These are phyloP conservation scores for Capreolus pygargus DNA, from an alignment of 2,113 vertebrate genomes.

Conservation along the genomic window DNA sequence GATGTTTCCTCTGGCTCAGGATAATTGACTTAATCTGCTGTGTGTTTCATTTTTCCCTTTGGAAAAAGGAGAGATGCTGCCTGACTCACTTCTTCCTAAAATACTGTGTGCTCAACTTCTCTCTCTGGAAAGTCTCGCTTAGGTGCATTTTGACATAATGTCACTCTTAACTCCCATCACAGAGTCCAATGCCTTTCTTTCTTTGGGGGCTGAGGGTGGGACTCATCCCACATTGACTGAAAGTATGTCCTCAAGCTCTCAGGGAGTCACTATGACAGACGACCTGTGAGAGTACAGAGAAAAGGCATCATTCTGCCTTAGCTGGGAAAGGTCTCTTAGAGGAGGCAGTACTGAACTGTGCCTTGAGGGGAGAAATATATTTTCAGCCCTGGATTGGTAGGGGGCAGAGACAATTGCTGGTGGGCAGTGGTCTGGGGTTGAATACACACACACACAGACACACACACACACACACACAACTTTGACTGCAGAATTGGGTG, in stretches of 20 bases:
- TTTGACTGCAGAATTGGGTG: not conserved
- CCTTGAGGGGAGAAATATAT: not conserved
- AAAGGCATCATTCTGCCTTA: not conserved
- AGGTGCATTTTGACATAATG: not conserved
- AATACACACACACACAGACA: not conserved
- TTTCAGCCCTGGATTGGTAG: not conserved
- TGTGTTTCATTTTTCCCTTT: conserved; percentile 21
- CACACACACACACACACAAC: not conserved
- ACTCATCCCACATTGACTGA: not conserved
- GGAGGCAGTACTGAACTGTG: not conserved
- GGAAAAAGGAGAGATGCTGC: not conserved
- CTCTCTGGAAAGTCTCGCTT: not conserved
- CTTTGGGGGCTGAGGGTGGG: not conserved
- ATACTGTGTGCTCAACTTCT: not conserved
- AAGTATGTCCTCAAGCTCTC: not conserved
- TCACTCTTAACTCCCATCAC: not conserved
- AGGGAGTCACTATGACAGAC: accelerated
- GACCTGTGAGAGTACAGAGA: not conserved
- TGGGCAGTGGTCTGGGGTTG: not conserved
- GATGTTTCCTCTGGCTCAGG: not conserved
- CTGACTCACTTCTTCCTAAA: not conserved
- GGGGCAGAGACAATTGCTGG: not conserved
- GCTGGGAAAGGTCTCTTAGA: not conserved
- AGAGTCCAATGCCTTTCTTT: not conserved
- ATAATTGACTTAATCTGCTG: not conserved